Evolutionary conservation across 2,797 vertebrate species (phyloP).

Genomic region (Macropus fuliginosus): DNA sequence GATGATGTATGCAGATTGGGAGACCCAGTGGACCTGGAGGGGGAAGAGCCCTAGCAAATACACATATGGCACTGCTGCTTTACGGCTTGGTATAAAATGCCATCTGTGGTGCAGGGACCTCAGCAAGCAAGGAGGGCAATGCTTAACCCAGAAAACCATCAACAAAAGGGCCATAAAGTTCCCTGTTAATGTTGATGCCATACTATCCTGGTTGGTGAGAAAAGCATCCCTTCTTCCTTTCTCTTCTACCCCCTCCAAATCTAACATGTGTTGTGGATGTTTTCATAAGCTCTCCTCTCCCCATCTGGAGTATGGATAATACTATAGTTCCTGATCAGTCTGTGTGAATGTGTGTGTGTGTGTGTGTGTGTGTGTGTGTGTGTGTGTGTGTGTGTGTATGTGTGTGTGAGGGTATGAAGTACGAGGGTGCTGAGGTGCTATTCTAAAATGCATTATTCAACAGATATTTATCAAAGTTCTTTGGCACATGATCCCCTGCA

Average conservation of each 20-base stretch:
- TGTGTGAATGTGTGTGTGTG: background rate
- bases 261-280: background rate
- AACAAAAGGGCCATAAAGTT: constrained; percentile 72
- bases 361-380: background rate
- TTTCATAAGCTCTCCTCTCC: background rate
- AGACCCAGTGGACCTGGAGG: constrained; percentile 63
- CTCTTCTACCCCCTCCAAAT: rapidly evolving
- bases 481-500: background rate
- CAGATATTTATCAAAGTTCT: background rate
- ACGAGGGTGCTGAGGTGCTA: background rate
- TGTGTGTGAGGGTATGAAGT: background rate
- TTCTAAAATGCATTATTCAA: background rate
- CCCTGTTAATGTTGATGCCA: constrained; percentile 32
- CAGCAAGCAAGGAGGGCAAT: constrained; percentile 61
- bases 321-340: background rate
- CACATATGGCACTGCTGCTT: constrained; percentile 77
- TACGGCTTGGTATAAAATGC: constrained; percentile 76
- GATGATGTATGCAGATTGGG: constrained; percentile 76
- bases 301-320: background rate
- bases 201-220: constrained; percentile 39
- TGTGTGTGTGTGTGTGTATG: background rate
- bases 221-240: constrained; percentile 37
- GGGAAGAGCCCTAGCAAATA: constrained; percentile 72
- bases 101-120: constrained; percentile 79
- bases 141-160: constrained; percentile 62